Evolutionary conservation across 1,140 invertebrate genomes (phyloP).

Genomic region (Drosophila lacteicornis): DNA sequence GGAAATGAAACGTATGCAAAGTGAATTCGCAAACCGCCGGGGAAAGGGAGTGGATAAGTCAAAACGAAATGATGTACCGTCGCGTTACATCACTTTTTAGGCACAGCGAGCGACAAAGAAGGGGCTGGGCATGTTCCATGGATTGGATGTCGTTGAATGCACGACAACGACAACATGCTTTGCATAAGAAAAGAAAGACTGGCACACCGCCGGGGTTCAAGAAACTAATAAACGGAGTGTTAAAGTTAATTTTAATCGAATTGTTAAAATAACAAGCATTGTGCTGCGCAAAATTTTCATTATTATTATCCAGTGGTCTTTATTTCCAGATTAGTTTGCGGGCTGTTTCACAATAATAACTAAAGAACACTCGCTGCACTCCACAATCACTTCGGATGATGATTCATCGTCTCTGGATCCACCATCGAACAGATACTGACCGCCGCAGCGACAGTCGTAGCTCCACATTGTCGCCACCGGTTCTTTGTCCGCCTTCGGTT

Average conservation of each 20-base stretch:
- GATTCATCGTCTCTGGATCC: slow-evolving; percentile 55
- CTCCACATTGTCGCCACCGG: slow-evolving; percentile 40
- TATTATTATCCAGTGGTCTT: slow-evolving; percentile 16
- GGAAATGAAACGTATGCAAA: slow-evolving; percentile 60
- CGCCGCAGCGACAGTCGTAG: slow-evolving; percentile 81
- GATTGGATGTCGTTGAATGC: slow-evolving; percentile 21
- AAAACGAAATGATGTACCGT: slow-evolving; percentile 45
- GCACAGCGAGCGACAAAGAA: slow-evolving; percentile 50
- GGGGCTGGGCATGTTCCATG: slow-evolving; percentile 41
- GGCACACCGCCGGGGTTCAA: slow-evolving; percentile 55
- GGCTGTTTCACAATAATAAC: slow-evolving; percentile 76
- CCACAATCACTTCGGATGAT: slow-evolving; percentile 79
- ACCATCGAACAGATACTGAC: slow-evolving; percentile 78
- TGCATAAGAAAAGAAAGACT: slow-evolving; percentile 49
- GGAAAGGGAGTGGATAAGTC: slow-evolving; percentile 30
- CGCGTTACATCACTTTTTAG: slow-evolving; percentile 68
- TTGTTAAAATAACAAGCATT: slow-evolving; percentile 32
- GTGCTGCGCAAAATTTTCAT: slow-evolving; percentile 24
- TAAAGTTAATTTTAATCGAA: slow-evolving; percentile 50
- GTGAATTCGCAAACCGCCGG: slow-evolving; percentile 8
- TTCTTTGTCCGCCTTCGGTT: slow-evolving; percentile 58
- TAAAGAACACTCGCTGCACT: slow-evolving; percentile 83
- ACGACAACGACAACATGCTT: slow-evolving; percentile 60
- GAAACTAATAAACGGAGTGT: slow-evolving; percentile 61
- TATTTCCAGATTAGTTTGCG: slow-evolving; percentile 34